phyloP scores from a whole-genome alignment of 2,113 vertebrate species.

The Gambusia holbrooki region DNA sequence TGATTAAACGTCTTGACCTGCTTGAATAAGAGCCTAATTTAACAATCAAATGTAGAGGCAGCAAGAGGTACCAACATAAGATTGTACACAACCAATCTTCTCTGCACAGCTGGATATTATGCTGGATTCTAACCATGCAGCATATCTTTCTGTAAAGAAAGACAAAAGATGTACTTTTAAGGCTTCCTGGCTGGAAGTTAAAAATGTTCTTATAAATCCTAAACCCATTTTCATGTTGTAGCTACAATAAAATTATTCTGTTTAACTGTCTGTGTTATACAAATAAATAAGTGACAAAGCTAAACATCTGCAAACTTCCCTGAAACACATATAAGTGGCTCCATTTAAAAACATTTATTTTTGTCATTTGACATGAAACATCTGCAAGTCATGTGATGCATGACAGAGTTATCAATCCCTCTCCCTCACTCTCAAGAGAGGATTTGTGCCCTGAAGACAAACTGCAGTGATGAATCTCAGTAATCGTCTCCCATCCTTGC shows the following conservation, averaged over 20 bases:
- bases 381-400: constrained; percentile 68
- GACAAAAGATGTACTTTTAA: background rate
- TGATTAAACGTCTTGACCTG: no score
- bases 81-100: background rate
- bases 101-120: background rate
- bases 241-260: constrained; percentile 6
- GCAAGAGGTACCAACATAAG: background rate
- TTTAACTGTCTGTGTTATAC: background rate
- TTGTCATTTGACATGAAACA: constrained; percentile 50
- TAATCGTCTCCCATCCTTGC: constrained; percentile 58
- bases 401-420: constrained; percentile 46
- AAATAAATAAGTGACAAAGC: constrained; percentile 11
- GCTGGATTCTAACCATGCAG: background rate
- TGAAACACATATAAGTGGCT: constrained; percentile 28
- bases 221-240: background rate
- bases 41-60: background rate
- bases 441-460: constrained; percentile 67
- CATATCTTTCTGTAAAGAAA: no score
- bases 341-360: constrained; percentile 58
- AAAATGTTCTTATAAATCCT: background rate
- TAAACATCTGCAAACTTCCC: constrained; percentile 44
- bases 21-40: no score
- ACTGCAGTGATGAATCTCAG: constrained; percentile 72
- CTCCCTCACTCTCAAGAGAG: constrained; percentile 50
- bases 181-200: background rate